Evolutionary conservation across 2,888 invertebrate species (phyloP).

Genomic region (Rhorus exstirpatorius): DNA sequence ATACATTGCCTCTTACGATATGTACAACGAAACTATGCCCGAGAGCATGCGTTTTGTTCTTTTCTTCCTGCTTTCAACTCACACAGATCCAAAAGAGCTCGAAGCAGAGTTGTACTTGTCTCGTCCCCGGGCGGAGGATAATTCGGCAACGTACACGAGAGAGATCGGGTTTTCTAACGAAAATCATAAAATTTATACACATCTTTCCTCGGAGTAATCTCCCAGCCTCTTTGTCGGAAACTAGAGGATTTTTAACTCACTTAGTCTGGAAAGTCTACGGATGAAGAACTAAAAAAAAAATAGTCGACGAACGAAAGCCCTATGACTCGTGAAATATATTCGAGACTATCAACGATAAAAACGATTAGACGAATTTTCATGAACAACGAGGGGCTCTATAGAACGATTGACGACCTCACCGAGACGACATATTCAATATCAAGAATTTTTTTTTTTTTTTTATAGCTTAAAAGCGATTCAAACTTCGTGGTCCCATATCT

Average conservation of each 20-base stretch:
- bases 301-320: neutral
- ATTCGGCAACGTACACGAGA: neutral
- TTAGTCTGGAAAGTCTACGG: neutral
- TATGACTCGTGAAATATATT: neutral
- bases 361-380: neutral
- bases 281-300: neutral
- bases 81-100: neutral
- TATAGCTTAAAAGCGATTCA: constrained; percentile 27
- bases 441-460: neutral
- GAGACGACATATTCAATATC: neutral
- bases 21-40: constrained; percentile 16
- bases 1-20: constrained; percentile 16
- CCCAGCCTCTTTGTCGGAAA: neutral
- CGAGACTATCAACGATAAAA: neutral
- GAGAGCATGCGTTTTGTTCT: constrained; percentile 12
- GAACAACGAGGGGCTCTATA: neutral
- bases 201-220: neutral
- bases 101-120: neutral
- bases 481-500: constrained; percentile 80
- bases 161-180: neutral
- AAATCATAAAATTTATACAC: neutral
- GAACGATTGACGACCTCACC: neutral
- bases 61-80: neutral
- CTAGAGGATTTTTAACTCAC: neutral
- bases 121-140: neutral